phyloP scores from a whole-genome alignment of 64 coral and sea anemone species.

The Montipora capricornis region DNA sequence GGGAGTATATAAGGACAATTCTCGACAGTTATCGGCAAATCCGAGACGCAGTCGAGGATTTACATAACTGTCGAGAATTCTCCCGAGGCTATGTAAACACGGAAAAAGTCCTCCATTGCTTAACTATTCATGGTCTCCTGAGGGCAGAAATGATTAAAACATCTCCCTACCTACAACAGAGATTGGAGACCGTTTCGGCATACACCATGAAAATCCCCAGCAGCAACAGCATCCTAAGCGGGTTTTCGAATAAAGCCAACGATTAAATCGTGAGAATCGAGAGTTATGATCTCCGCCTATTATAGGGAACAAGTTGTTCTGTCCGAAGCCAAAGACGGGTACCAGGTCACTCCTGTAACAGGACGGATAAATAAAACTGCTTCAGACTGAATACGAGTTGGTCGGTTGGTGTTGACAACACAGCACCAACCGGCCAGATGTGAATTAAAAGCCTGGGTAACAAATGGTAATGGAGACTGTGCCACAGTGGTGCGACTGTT shows the following conservation, averaged over 20 bases:
- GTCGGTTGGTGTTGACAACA: too few relatives aligned
- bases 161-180: slow-evolving; percentile 55
- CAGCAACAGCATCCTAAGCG: not conserved
- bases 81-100: too few relatives aligned
- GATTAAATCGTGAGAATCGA: slow-evolving; percentile 25
- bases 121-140: not conserved
- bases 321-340: slow-evolving; percentile 70
- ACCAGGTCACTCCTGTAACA: slow-evolving; percentile 46
- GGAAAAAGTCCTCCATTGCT: not conserved
- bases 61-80: too few relatives aligned
- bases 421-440: too few relatives aligned
- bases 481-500: not conserved
- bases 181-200: slow-evolving; percentile 61
- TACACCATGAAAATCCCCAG: slow-evolving; percentile 26
- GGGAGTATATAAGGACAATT: too few relatives aligned
- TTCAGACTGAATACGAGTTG: too few relatives aligned
- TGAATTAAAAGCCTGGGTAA: not conserved
- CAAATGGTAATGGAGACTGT: not conserved
- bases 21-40: too few relatives aligned
- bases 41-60: too few relatives aligned
- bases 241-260: slow-evolving; percentile 48
- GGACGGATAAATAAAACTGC: not conserved
- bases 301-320: slow-evolving; percentile 51
- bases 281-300: not conserved
- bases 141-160: not conserved